Conservation (phyloP, 2,113 vertebrate species). For the Siphamia tubifer region DNA sequence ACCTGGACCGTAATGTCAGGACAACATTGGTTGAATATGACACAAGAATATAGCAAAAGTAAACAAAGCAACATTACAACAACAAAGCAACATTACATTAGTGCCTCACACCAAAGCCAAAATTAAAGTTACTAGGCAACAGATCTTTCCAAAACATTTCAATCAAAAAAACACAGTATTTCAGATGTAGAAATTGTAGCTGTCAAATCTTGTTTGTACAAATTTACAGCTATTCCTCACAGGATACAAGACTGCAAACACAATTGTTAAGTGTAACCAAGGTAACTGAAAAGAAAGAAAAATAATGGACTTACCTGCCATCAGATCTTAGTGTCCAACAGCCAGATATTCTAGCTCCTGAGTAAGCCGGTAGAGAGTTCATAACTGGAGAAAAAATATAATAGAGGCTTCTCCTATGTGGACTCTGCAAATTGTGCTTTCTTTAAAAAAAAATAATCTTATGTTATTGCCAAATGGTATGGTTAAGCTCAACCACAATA, state of each 20-base stretch:
- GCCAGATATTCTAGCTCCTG: conserved; percentile 91
- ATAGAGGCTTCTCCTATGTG: conserved; percentile 19
- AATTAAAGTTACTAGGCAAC: not conserved
- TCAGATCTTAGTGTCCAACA: conserved; percentile 88
- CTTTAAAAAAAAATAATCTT: conserved; percentile 33
- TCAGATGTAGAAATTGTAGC: not conserved
- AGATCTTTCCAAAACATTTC: conserved; percentile 3
- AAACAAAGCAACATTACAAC: not conserved
- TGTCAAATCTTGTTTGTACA: conserved; percentile 3
- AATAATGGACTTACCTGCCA: conserved; percentile 84
- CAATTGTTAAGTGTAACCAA: not conserved
- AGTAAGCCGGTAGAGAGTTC: conserved; percentile 84
- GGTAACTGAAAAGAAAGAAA: not conserved
- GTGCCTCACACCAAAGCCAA: not conserved
- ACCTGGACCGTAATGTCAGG: not conserved
- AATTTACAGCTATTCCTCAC: not conserved
- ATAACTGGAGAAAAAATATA: conserved; percentile 67
- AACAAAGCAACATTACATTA: not conserved
- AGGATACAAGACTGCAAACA: not conserved
- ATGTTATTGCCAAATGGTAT: conserved; percentile 17
- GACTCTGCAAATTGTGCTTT: conserved; percentile 31
- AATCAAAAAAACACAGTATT: not conserved
- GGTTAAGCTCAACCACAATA: not conserved
- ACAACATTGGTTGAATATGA: not conserved
- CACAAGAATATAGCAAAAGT: too few relatives aligned